Percentiles rank a stretch among this genome's conserved stretches.
Conservation (phyloP, 2,888 invertebrate species). For the Selenia dentaria region DNA sequence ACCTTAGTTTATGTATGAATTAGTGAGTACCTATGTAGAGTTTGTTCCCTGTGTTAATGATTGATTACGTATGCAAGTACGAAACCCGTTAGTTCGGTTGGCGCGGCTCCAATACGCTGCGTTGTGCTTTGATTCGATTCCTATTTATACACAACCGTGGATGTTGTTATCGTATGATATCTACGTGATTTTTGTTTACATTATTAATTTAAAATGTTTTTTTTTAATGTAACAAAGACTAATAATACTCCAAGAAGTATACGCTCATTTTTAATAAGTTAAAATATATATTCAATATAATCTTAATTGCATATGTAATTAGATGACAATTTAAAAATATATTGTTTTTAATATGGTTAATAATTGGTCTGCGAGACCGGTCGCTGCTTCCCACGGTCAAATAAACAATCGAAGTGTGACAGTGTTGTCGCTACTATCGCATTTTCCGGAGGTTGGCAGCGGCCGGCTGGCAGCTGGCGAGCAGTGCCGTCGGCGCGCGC, state of each 20-base stretch:
- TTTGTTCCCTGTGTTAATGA: conserved; percentile 22
- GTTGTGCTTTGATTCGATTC: conserved; percentile 63
- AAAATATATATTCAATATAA: too few relatives aligned
- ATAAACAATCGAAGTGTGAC: conserved; percentile 79
- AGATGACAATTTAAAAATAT: neutral
- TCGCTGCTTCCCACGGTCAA: conserved; percentile 57
- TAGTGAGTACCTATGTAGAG: too few relatives aligned
- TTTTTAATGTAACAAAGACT: neutral
- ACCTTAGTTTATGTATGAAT: too few relatives aligned
- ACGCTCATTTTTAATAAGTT: neutral
- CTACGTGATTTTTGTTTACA: conserved; percentile 50
- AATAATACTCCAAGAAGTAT: too few relatives aligned
- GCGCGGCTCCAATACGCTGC: conserved; percentile 57
- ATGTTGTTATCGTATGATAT: conserved; percentile 62
- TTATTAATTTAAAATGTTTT: conserved; percentile 25
- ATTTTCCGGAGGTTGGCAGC: conserved; percentile 75
- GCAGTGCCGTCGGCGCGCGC: conserved; percentile 82
- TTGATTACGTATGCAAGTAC: conserved; percentile 54
- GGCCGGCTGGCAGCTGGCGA: conserved; percentile 42
- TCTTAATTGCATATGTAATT: neutral
- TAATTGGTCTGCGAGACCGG: conserved; percentile 51
- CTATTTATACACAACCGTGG: conserved; percentile 64
- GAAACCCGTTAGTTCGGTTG: conserved; percentile 60
- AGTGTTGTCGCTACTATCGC: conserved; percentile 77
- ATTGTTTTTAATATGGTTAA: conserved; percentile 2